Percentiles rank a stretch among this genome's conserved stretches.
Evolutionary conservation across 2,888 invertebrate genomes (phyloP).

Genomic region (Agrochola lychnidis): DNA sequence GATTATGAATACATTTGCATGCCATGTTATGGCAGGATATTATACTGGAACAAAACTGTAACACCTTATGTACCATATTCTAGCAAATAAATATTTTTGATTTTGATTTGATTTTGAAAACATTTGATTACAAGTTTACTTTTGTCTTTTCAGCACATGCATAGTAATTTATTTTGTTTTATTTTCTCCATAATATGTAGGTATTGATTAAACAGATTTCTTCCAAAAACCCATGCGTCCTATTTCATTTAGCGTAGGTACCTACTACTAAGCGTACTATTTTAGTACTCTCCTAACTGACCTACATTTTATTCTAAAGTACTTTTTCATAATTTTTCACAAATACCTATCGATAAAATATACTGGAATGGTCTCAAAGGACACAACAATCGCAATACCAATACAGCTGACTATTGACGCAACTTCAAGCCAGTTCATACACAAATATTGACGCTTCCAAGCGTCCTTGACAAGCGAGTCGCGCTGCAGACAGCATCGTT

Average conservation of each 20-base stretch:
- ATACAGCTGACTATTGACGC: constrained; percentile 21
- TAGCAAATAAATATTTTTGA: too few relatives aligned
- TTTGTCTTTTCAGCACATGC: neutral
- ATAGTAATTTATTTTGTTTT: neutral
- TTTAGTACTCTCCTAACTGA: neutral
- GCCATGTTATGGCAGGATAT: too few relatives aligned
- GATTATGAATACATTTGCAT: too few relatives aligned
- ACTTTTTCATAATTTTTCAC: neutral
- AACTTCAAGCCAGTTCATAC: constrained; percentile 3
- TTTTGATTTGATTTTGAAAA: too few relatives aligned
- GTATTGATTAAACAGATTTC: too few relatives aligned
- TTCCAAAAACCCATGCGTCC: too few relatives aligned
- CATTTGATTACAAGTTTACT: neutral
- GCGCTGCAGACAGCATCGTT: constrained; percentile 26
- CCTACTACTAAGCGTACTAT: neutral
- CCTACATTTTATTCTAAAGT: neutral
- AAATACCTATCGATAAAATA: neutral
- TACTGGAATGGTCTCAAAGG: neutral
- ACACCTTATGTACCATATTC: too few relatives aligned
- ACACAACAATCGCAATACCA: neutral
- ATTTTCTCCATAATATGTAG: neutral
- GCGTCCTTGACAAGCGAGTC: constrained; percentile 11
- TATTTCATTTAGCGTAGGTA: too few relatives aligned
- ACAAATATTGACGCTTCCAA: constrained; percentile 35
- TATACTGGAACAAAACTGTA: too few relatives aligned